Percentiles rank a stretch among this genome's conserved stretches.
Evolutionary conservation across 2,113 vertebrate genomes (phyloP).

Genomic region (Gnathonemus longibarbis): DNA sequence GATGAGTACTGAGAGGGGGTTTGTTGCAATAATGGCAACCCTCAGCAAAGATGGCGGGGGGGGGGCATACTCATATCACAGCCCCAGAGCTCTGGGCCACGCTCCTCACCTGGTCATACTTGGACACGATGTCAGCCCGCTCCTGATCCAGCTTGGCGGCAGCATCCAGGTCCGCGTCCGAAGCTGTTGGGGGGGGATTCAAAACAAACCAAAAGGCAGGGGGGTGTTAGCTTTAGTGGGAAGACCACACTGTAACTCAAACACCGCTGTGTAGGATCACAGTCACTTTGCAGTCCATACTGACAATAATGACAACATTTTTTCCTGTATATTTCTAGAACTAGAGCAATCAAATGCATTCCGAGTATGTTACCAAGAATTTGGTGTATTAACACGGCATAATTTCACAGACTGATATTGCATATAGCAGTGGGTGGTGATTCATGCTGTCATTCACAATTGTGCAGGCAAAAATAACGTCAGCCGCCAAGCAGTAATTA

Average conservation of each 20-base stretch:
- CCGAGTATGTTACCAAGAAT: background rate
- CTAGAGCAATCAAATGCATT: background rate
- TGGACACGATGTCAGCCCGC: conserved; percentile 89
- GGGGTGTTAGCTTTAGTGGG: background rate
- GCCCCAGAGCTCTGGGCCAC: background rate
- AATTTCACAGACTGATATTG: background rate
- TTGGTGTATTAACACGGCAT: background rate
- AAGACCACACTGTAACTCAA: background rate
- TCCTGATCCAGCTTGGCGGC: conserved; percentile 83
- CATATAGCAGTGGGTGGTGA: background rate
- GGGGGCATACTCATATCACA: background rate
- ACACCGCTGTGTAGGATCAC: background rate
- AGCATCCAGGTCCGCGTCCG: conserved; percentile 80
- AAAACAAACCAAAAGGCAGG: background rate
- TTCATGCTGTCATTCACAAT: background rate
- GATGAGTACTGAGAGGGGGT: background rate
- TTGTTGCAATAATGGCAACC: background rate
- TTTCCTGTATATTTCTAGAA: background rate
- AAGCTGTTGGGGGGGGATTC: conserved; percentile 55
- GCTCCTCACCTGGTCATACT: conserved; percentile 88
- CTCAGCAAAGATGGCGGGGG: background rate
- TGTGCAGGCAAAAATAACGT: background rate
- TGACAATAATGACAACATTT: background rate
- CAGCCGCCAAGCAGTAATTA: background rate
- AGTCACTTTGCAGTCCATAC: background rate